These are phyloP conservation scores for Thripadectes ignobilis DNA, from an alignment of 2,797 vertebrate species.

Conservation along the genomic window DNA sequence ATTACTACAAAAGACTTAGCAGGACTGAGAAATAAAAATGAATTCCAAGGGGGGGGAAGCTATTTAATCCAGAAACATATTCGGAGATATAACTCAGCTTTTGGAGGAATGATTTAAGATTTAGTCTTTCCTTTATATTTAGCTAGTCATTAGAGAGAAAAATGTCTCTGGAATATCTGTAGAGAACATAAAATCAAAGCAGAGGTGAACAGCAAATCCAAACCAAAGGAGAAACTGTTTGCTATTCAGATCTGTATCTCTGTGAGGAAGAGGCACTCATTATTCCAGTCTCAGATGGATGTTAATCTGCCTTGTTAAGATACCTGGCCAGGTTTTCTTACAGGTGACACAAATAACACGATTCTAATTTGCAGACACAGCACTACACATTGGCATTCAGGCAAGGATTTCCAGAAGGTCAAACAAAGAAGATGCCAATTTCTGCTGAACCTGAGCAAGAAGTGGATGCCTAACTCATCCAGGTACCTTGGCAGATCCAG, in stretches of 20 bases:
- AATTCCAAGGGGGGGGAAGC: background rate
- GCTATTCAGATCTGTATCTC: constrained; percentile 33
- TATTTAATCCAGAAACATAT: constrained; percentile 28
- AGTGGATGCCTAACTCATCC: background rate
- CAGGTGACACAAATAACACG: background rate
- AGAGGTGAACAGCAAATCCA: constrained; percentile 1
- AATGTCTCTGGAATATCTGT: constrained; percentile 18
- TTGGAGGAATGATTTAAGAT: constrained; percentile 18
- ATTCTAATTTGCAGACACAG: background rate
- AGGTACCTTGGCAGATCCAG: background rate
- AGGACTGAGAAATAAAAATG: background rate
- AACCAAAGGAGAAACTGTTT: background rate
- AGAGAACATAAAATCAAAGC: constrained; percentile 35
- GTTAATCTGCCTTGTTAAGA: constrained; percentile 49
- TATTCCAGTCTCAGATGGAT: constrained; percentile 37
- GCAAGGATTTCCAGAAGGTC: constrained; percentile 32
- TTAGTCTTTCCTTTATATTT: constrained; percentile 18
- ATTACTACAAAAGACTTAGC: constrained; percentile 19
- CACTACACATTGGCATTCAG: background rate
- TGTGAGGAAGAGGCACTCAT: background rate
- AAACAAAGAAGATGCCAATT: background rate
- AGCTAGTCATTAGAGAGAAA: constrained; percentile 19
- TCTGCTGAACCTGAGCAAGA: background rate
- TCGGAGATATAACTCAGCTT: background rate
- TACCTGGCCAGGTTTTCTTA: constrained; percentile 1